Evolutionary conservation across 2,797 vertebrate species (phyloP).

Genomic region (Typhlichthys eigenmanni): DNA sequence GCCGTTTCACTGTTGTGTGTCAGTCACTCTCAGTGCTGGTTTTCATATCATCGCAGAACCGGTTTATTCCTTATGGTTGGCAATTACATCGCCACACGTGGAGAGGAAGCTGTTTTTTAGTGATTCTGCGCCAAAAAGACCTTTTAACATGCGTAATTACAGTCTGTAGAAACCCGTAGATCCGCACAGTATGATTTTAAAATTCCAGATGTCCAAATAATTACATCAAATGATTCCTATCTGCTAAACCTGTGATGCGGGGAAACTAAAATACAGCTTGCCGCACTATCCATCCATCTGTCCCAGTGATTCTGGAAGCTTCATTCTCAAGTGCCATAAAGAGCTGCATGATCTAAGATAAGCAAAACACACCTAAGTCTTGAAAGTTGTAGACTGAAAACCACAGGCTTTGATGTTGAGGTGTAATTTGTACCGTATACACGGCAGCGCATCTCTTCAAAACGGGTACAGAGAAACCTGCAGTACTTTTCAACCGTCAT

Average conservation of each 20-base stretch:
- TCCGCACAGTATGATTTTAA: conserved; percentile 48
- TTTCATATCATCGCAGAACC: conserved; percentile 43
- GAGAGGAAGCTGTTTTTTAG: conserved; percentile 47
- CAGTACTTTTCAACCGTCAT: background rate
- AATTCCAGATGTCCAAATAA: conserved; percentile 49
- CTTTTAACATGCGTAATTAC: conserved; percentile 55
- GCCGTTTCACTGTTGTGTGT: conserved; percentile 21
- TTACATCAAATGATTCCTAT: conserved; percentile 41
- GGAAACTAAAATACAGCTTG: conserved; percentile 35
- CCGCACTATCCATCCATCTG: conserved; percentile 39
- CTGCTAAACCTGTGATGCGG: conserved; percentile 52
- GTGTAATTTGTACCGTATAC: conserved; percentile 61
- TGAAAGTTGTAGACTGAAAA: conserved; percentile 58
- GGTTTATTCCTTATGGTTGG: conserved; percentile 49
- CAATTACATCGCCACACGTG: conserved; percentile 51
- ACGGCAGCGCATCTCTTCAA: conserved; percentile 38
- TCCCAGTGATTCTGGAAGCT: conserved; percentile 21
- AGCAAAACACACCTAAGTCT: conserved; percentile 50
- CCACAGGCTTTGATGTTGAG: conserved; percentile 63
- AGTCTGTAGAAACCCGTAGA: conserved; percentile 39
- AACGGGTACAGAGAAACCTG: conserved; percentile 13
- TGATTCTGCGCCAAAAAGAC: conserved; percentile 56
- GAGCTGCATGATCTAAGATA: conserved; percentile 51
- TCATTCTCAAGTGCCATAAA: conserved; percentile 38
- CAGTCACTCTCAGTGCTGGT: conserved; percentile 43